Evolutionary conservation across 2,888 invertebrate species (phyloP).

Genomic region (Yponomeuta malinellus): DNA sequence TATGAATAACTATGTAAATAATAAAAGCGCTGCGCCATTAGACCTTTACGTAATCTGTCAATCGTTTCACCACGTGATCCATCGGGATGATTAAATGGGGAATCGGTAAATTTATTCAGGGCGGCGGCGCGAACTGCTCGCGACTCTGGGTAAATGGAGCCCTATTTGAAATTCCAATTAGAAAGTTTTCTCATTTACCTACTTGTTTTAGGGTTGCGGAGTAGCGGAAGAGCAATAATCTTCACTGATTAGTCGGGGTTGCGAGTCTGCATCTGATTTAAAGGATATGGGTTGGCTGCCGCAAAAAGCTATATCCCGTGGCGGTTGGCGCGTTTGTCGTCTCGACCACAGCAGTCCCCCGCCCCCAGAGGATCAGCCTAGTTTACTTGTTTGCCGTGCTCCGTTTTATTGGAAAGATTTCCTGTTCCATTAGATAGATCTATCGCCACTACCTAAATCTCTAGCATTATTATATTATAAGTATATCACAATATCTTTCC

Average conservation of each 20-base stretch:
- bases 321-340: slow-evolving; percentile 11
- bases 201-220: slow-evolving; percentile 67
- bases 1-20: no score
- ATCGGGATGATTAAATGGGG: slow-evolving; percentile 15
- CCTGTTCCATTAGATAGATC: not conserved
- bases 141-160: slow-evolving; percentile 57
- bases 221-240: slow-evolving; percentile 70
- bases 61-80: slow-evolving; percentile 19
- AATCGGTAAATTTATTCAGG: slow-evolving; percentile 14
- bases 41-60: slow-evolving; percentile 16
- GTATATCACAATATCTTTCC: no score
- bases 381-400: not conserved
- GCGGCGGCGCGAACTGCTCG: slow-evolving; percentile 1
- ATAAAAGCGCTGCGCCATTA: no score
- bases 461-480: no score
- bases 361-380: slow-evolving; percentile 3
- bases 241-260: slow-evolving; percentile 67
- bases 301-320: slow-evolving; percentile 59
- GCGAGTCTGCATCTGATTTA: slow-evolving; percentile 61
- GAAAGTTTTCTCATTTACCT: slow-evolving; percentile 73
- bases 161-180: slow-evolving; percentile 75
- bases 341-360: not conserved
- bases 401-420: slow-evolving; percentile 26
- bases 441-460: no score
- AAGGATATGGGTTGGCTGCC: slow-evolving; percentile 47